Conservation (phyloP, 1,140 invertebrate species). For the Leptinotarsa undecemlineata region DNA sequence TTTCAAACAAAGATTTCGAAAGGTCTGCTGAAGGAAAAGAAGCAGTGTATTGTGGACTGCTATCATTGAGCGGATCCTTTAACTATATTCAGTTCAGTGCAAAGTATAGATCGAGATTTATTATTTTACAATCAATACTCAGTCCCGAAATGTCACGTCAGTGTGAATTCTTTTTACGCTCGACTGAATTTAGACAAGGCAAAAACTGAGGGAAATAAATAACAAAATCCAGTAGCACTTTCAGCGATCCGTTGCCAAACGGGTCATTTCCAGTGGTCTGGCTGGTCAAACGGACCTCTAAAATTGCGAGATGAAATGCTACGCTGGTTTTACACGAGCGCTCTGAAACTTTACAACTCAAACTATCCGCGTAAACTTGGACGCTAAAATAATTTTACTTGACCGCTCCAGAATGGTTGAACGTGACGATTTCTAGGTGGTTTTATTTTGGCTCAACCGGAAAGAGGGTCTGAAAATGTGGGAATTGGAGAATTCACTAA, state of each 20-base stretch:
- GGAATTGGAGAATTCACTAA: too few species aligned
- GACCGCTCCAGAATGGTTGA: background rate
- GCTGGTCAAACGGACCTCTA: background rate
- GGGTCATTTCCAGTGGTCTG: background rate
- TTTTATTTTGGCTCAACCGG: background rate
- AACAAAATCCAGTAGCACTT: background rate
- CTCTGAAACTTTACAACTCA: slow-evolving; percentile 3
- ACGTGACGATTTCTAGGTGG: background rate
- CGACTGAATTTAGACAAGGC: background rate
- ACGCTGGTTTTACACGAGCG: background rate
- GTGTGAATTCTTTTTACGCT: background rate
- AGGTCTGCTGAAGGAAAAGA: too few species aligned
- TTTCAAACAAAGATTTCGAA: too few species aligned
- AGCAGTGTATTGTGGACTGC: too few species aligned
- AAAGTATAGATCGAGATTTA: too few species aligned
- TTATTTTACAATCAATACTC: background rate
- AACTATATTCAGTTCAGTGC: too few species aligned
- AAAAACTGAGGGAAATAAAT: background rate
- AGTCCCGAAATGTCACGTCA: background rate
- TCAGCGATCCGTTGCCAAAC: background rate
- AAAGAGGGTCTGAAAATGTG: too few species aligned
- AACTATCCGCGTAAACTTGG: slow-evolving; percentile 5
- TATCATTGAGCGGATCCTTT: too few species aligned
- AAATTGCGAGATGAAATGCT: slow-evolving; percentile 1
- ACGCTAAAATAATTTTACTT: background rate